Percentiles rank a stretch among this genome's conserved stretches.
phyloP scores from a whole-genome alignment of 2,113 vertebrate species.

The Bujurquina vittata region DNA sequence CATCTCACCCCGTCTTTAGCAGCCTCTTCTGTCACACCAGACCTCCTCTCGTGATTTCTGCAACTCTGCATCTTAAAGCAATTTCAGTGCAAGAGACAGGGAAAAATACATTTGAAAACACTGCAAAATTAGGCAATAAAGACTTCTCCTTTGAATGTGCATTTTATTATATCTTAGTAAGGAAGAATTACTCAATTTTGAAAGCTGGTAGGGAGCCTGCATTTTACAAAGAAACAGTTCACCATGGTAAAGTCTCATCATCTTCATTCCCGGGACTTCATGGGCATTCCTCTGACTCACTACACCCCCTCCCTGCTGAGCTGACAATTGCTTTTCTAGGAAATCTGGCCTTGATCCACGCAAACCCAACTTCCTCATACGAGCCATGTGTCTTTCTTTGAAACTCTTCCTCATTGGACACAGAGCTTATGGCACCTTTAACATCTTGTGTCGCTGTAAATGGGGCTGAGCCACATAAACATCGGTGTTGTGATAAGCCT shows the following conservation, averaged over 20 bases:
- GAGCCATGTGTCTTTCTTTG: background rate
- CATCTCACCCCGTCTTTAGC: background rate
- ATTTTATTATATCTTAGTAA: background rate
- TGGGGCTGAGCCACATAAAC: background rate
- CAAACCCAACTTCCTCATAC: background rate
- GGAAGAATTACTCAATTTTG: background rate
- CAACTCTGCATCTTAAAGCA: background rate
- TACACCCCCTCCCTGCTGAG: slow-evolving; percentile 34
- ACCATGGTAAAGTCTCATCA: slow-evolving; percentile 14
- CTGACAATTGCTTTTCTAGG: slow-evolving; percentile 16
- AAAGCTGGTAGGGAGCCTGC: background rate
- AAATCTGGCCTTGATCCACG: slow-evolving; percentile 20
- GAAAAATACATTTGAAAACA: background rate
- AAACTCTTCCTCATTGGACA: background rate
- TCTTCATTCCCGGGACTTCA: slow-evolving; percentile 28
- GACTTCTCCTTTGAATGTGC: background rate
- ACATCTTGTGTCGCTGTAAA: background rate
- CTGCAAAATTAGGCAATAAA: background rate
- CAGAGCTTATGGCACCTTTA: background rate
- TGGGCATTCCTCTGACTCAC: slow-evolving; percentile 56
- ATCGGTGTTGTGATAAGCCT: slow-evolving; percentile 37
- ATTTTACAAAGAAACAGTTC: background rate
- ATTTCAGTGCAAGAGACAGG: background rate
- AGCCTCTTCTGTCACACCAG: background rate
- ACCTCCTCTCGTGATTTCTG: background rate